Percentiles rank a stretch among this genome's conserved stretches.
Evolutionary conservation across 2,113 vertebrate species (phyloP).

Genomic region (Sterna hirundo): DNA sequence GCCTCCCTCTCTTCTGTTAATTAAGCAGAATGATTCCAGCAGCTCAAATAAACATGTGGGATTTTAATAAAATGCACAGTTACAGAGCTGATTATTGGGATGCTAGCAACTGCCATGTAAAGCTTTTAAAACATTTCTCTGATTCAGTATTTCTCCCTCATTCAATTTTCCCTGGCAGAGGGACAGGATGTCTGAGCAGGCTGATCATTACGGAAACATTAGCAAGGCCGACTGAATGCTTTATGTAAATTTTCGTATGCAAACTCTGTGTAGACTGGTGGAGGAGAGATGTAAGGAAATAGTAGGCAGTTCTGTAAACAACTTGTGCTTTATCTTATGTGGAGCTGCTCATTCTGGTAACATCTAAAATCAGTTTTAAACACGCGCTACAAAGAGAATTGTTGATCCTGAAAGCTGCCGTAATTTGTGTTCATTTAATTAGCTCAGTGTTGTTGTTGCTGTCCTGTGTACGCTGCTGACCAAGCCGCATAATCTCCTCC

Average conservation of each 20-base stretch:
- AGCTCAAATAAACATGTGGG: slow-evolving; percentile 1
- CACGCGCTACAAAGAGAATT: not conserved
- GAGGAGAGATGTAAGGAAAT: not conserved
- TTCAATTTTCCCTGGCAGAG: not conserved
- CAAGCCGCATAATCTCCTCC: not conserved
- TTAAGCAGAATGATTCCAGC: not conserved
- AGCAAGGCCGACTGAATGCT: not conserved
- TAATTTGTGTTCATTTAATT: slow-evolving; percentile 73
- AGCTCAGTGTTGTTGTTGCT: slow-evolving; percentile 61
- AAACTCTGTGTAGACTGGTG: not conserved
- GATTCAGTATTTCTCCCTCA: not conserved
- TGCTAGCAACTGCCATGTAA: not conserved
- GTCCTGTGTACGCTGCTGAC: slow-evolving; percentile 19
- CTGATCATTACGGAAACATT: slow-evolving; percentile 13
- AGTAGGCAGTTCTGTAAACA: slow-evolving; percentile 2
- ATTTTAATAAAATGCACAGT: slow-evolving; percentile 35
- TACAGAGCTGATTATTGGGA: not conserved
- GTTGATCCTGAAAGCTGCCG: slow-evolving; percentile 52
- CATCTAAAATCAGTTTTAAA: not conserved
- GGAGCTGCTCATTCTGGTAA: not conserved
- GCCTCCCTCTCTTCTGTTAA: not conserved
- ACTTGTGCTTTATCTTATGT: not conserved
- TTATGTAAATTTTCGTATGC: not conserved
- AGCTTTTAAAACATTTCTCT: slow-evolving; percentile 7
- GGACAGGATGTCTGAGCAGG: not conserved